Evolutionary conservation across 2,888 invertebrate genomes (phyloP), one percentile per base, ranked within the genome.

Genomic region (Stenodema calcarata): DNA sequence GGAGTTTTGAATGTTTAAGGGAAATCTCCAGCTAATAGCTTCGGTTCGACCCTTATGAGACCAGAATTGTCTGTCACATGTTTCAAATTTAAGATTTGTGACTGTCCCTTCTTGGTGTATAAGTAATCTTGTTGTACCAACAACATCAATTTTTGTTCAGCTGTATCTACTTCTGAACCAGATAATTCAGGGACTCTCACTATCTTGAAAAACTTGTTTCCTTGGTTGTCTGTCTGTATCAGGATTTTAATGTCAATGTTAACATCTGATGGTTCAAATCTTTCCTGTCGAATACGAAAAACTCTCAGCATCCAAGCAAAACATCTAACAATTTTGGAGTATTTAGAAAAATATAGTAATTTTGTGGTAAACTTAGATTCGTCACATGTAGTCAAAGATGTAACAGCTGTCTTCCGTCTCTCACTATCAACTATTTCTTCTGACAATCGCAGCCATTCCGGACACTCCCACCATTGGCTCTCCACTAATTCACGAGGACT

Each of bases 241-340:
- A 3, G 14, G 42, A 78, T 12, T 54, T n/a, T 27, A n/a, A 82
- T 11, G 0, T 54, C 54, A 7, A 30, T 4, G 12, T 35, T 28
- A 1, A 28, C 27, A 16, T 27, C 16, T 70, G 1, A 27, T 28
- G n/a, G n/a, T n/a, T n/a, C n/a, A n/a, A n/a, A n/a, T n/a, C n/a
- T n/a, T n/a, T n/a, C n/a, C n/a, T n/a, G 50, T 14, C 82, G 69
- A 69, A 73, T 54, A 12, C n/a, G 47, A 14, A 82, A 18, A n/a
- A 83, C 73, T 18, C 83, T 27, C 47, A 23, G 12, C 27, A 83
- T 70, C 83, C 83, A 83, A n/a, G 83, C 69, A 35, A 83, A 30
- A 23, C 18, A 27, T 69, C 70, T 23, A n/a, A 83, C 42, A 16
- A 83, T 28, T 35, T 73, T 83, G 23, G 62, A 18, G 18, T 30